A percentile compares a stretch with the other conserved stretches of the same genome.
These are phyloP conservation scores for Dicaeum eximium DNA, from an alignment of 2,113 vertebrate genomes.

Conservation along the genomic window DNA sequence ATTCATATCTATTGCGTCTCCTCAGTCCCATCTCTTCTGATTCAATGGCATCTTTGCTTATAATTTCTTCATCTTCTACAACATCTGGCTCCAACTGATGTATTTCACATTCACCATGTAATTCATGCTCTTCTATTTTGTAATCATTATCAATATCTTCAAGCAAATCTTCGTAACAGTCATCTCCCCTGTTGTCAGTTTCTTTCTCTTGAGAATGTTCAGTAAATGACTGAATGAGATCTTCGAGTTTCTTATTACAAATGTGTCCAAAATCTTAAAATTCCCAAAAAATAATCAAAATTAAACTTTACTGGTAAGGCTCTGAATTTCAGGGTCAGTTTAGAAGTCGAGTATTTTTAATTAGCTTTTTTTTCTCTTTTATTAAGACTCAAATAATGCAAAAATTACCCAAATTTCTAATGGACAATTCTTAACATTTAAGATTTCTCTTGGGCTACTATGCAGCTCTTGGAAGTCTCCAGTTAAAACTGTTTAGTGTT, in stretches of 20 bases:
- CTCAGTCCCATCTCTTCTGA: slow-evolving; percentile 66
- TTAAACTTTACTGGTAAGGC: not conserved
- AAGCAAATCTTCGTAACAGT: not conserved
- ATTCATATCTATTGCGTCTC: slow-evolving; percentile 77
- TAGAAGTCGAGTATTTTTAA: not conserved
- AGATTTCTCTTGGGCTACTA: not conserved
- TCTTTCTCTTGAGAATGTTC: slow-evolving; percentile 48
- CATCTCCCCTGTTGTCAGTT: not conserved
- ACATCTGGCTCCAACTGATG: slow-evolving; percentile 39
- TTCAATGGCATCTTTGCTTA: not conserved
- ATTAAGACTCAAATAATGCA: not conserved
- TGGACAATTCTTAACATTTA: not conserved
- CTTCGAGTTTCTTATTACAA: slow-evolving; percentile 79
- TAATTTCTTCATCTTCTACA: slow-evolving; percentile 40
- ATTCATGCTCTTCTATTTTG: slow-evolving; percentile 27
- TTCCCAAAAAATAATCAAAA: not conserved
- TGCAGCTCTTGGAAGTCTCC: not conserved
- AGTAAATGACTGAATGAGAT: slow-evolving; percentile 80
- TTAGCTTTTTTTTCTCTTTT: not conserved
- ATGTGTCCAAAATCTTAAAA: slow-evolving; percentile 56
- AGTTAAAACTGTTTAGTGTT: not conserved
- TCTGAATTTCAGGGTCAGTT: not conserved
- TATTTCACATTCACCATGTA: slow-evolving; percentile 2
- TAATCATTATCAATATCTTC: not conserved
- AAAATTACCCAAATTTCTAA: not conserved